Percentiles rank a stretch among this genome's conserved stretches.
These are phyloP conservation scores for Todus mexicanus DNA, from an alignment of 2,797 vertebrate genomes.

Conservation along the genomic window DNA sequence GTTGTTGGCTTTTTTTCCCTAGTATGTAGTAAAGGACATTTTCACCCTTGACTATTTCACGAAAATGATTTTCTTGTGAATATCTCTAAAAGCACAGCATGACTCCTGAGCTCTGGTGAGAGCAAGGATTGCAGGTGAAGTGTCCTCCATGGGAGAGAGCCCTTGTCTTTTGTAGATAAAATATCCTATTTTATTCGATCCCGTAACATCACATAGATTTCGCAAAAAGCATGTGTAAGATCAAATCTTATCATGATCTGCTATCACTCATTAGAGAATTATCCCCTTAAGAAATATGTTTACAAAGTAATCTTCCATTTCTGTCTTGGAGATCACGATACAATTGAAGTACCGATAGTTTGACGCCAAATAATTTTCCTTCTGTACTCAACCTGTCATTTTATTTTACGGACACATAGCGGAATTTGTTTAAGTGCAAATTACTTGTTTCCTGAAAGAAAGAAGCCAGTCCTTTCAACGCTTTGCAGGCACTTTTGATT, in stretches of 20 bases:
- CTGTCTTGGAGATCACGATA: slow-evolving; percentile 16
- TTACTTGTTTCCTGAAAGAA: not conserved
- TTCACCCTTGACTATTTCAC: not conserved
- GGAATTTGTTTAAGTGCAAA: slow-evolving; percentile 20
- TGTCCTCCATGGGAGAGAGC: not conserved
- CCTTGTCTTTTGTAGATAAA: not conserved
- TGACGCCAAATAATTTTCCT: not conserved
- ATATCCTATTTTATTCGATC: not conserved
- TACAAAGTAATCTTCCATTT: not conserved
- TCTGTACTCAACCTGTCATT: not conserved
- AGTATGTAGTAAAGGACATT: not conserved
- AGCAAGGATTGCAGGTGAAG: not conserved
- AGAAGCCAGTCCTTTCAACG: not conserved
- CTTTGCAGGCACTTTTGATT: not conserved
- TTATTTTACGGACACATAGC: not conserved
- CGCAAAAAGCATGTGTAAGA: not conserved
- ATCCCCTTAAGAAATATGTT: not conserved
- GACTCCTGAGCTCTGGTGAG: not conserved
- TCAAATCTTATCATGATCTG: not conserved
- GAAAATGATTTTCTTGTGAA: not conserved
- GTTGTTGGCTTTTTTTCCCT: not conserved
- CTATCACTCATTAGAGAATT: not conserved
- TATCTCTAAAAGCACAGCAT: not conserved
- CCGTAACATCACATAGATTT: not conserved
- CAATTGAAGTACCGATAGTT: not conserved